These are phyloP conservation scores for Electrophaes corylata DNA, from an alignment of 2,888 invertebrate species.

Conservation along the genomic window DNA sequence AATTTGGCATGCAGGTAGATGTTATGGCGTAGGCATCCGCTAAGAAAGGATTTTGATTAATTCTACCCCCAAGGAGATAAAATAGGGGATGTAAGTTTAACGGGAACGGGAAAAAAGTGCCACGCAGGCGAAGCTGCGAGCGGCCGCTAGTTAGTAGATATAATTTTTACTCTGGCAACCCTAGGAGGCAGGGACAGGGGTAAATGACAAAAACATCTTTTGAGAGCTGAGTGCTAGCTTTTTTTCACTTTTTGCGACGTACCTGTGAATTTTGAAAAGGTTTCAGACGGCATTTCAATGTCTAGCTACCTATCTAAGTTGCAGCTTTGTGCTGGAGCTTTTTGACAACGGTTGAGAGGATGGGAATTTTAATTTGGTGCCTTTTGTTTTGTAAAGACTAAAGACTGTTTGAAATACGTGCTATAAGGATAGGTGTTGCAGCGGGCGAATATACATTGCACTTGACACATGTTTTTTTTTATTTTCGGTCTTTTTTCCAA, in stretches of 20 bases:
- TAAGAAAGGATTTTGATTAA: too few relatives aligned
- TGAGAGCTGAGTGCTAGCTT: constrained; percentile 28
- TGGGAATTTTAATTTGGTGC: constrained; percentile 10
- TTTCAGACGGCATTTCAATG: constrained; percentile 31
- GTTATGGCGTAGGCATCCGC: too few relatives aligned
- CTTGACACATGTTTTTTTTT: too few relatives aligned
- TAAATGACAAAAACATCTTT: constrained; percentile 32
- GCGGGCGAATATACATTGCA: too few relatives aligned
- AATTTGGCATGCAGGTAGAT: too few relatives aligned
- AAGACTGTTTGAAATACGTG: not conserved
- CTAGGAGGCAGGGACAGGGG: constrained; percentile 13
- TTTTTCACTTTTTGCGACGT: constrained; percentile 33
- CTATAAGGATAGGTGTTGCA: not conserved
- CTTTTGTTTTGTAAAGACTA: not conserved
- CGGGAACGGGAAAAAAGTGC: too few relatives aligned
- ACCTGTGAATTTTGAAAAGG: constrained; percentile 34
- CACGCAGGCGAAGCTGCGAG: too few relatives aligned
- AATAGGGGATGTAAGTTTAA: too few relatives aligned
- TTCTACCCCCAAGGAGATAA: too few relatives aligned
- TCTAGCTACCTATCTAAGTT: not conserved
- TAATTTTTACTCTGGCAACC: constrained; percentile 12
- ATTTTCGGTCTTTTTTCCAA: too few relatives aligned
- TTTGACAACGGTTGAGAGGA: constrained; percentile 3
- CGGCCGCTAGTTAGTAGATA: too few relatives aligned
- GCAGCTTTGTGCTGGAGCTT: constrained; percentile 9